Evolutionary conservation across 1,140 invertebrate species (phyloP), one percentile per base, ranked within the genome.

Genomic region (Adoxophyes honmai): DNA sequence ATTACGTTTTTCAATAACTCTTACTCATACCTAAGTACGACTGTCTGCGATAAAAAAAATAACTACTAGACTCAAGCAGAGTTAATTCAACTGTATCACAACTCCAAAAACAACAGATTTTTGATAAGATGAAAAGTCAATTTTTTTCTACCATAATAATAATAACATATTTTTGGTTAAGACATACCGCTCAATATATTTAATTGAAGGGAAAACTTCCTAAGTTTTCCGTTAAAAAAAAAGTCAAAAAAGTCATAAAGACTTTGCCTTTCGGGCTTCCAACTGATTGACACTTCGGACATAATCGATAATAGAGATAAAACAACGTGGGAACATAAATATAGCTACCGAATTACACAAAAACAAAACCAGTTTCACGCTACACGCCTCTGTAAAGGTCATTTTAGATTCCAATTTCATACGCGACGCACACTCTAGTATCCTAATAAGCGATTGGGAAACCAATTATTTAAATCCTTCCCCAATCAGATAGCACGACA

Each of bases 401-500:
- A 66, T 55, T 52, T 18, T 52, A 18, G 18, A 55, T 28, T 11
- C 51, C 28, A 42, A 37, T 55, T 18, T 35, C 15, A 55, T 36
- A 48, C 53, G 39, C 37, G 44, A 48, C 36, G 53, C 53, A 60
- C 28, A 44, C 58, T 38, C 35, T 56, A 55, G 44, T 28, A 38
- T 34, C 16, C 38, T 54, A 52, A 52, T 35, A 28, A 38, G 51
- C 52, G 57, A 68, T 63, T 59, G 57, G 54, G 60, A 75, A 73
- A 66, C 61, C 68, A 76, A 79, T 75, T 66, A 75, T 69, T 64
- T 59, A 66, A 73, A 70, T 69, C 52, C 44, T 55, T 59, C 28
- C 57, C 64, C 64, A 66, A 75, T 70, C 60, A 70, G 58, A 66
- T 60, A 58, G 35, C 53, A 66, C 18, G 18, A 55, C 28, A 42